These are phyloP conservation scores for Alectoris magna DNA, from an alignment of 2,797 vertebrate species.

Conservation along the genomic window DNA sequence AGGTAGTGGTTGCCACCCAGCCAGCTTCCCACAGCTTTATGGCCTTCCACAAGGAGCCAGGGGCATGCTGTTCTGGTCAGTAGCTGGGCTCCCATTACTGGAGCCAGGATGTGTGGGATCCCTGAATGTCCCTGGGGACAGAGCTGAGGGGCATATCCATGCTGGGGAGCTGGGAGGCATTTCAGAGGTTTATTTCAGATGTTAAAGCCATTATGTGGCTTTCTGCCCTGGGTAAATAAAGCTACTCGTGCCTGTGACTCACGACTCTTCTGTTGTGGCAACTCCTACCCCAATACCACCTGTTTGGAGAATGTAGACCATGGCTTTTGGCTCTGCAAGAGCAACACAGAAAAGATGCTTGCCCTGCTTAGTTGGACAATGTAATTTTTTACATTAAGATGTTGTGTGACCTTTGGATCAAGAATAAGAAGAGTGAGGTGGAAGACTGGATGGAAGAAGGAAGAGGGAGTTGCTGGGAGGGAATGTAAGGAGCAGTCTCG, in stretches of 20 bases:
- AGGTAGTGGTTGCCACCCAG: no score
- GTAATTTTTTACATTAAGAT: background rate
- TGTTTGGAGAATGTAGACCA: background rate
- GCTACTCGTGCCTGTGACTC: background rate
- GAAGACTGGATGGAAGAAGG: background rate
- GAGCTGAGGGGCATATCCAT: background rate
- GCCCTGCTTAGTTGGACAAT: background rate
- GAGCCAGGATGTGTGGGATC: rapidly evolving
- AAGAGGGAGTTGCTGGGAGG: background rate
- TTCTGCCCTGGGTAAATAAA: background rate
- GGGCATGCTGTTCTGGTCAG: background rate
- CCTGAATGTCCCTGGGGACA: background rate
- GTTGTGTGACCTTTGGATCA: background rate
- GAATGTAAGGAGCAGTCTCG: background rate
- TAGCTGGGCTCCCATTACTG: background rate
- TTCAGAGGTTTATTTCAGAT: background rate
- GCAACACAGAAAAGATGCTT: background rate
- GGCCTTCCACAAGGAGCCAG: no score
- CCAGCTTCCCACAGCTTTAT: no score
- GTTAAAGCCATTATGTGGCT: background rate
- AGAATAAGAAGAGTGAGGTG: background rate
- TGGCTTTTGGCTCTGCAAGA: background rate
- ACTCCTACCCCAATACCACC: background rate
- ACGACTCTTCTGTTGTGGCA: background rate
- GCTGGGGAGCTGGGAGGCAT: rapidly evolving